Percentiles rank a stretch among this genome's conserved stretches.
These are phyloP conservation scores for Sicus ferrugineus DNA, from an alignment of 2,888 invertebrate species.

Conservation along the genomic window DNA sequence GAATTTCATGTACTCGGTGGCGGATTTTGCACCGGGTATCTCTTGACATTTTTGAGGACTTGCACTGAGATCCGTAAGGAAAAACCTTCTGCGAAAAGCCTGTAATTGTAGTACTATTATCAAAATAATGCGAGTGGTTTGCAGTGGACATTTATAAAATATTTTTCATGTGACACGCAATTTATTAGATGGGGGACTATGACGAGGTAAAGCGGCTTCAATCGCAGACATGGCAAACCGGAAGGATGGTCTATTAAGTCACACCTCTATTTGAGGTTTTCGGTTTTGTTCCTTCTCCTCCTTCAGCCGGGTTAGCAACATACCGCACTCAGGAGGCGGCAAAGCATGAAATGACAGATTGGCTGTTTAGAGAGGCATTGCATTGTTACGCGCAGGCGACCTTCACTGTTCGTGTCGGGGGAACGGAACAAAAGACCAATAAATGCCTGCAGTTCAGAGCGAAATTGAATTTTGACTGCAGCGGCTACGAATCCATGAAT, in stretches of 20 bases:
- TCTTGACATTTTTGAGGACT: no score
- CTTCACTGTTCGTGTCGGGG: neutral
- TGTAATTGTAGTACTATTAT: no score
- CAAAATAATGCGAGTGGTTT: no score
- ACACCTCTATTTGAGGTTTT: slow-evolving; percentile 58
- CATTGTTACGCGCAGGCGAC: neutral
- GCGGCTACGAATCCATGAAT: slow-evolving; percentile 28
- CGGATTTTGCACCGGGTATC: no score
- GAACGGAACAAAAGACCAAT: slow-evolving; percentile 28
- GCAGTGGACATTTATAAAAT: no score
- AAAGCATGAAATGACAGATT: slow-evolving; percentile 17
- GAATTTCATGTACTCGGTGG: no score
- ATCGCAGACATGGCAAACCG: slow-evolving; percentile 44
- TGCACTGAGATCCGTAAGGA: neutral
- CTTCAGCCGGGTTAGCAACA: neutral
- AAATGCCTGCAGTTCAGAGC: slow-evolving; percentile 42
- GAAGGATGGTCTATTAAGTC: slow-evolving; percentile 54
- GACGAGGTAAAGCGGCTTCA: no score
- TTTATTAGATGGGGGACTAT: slow-evolving; percentile 27
- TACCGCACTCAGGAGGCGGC: neutral
- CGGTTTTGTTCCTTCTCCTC: slow-evolving; percentile 33
- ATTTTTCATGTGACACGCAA: no score
- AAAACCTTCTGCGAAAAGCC: neutral
- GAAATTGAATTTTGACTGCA: slow-evolving; percentile 36
- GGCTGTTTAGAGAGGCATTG: neutral